phyloP scores from a whole-genome alignment of 2,888 invertebrate genomes.

The Actias luna region DNA sequence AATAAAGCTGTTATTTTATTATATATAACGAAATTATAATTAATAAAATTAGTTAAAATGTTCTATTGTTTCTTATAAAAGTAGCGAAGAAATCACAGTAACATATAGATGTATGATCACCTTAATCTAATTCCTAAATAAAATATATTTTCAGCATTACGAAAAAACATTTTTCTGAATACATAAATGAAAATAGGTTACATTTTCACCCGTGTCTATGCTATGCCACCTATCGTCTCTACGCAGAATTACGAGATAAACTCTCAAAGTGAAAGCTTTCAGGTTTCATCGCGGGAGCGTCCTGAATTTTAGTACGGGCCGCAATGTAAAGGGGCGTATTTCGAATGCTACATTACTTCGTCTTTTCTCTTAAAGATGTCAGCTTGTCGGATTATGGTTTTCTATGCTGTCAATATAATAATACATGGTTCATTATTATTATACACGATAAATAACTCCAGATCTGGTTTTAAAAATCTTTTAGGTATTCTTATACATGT shows the following conservation, averaged over 20 bases:
- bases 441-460: no score
- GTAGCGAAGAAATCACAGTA: neutral
- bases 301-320: constrained; percentile 26
- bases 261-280: constrained; percentile 24
- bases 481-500: no score
- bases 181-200: neutral
- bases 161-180: neutral
- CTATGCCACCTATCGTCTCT: constrained; percentile 30
- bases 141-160: neutral
- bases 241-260: constrained; percentile 20
- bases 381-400: neutral
- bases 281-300: constrained; percentile 2
- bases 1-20: neutral
- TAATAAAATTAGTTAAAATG: neutral
- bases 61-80: neutral
- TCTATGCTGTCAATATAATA: neutral
- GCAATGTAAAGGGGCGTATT: neutral
- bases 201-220: neutral
- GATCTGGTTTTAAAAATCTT: no score
- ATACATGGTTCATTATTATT: neutral
- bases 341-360: constrained; percentile 13
- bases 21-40: no score
- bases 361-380: constrained; percentile 11
- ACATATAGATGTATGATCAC: no score
- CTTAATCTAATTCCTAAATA: no score